Conservation (phyloP, 2,888 invertebrate species). For the Cepaea hortensis region DNA sequence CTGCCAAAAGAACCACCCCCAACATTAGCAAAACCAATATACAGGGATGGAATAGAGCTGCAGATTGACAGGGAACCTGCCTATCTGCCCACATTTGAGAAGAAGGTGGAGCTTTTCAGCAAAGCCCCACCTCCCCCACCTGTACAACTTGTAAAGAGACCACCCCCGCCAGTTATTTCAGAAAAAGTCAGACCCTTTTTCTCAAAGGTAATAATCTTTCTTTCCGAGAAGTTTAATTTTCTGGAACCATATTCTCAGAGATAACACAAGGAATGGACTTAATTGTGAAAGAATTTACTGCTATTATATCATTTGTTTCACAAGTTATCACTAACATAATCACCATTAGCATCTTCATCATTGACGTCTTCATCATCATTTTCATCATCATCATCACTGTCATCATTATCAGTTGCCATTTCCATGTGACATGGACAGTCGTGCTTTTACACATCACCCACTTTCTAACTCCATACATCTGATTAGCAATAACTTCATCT, state of each 20-base stretch:
- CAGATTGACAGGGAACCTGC: slow-evolving; percentile 27
- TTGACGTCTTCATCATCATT: too few relatives aligned
- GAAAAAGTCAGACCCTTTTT: slow-evolving; percentile 39
- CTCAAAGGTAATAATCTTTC: slow-evolving; percentile 37
- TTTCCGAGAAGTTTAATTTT: background rate
- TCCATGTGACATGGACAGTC: too few relatives aligned
- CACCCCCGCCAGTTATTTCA: slow-evolving; percentile 25
- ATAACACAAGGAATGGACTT: background rate
- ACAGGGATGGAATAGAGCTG: slow-evolving; percentile 33
- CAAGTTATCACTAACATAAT: too few relatives aligned
- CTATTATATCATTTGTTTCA: too few relatives aligned
- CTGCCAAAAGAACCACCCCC: slow-evolving; percentile 44
- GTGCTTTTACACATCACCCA: too few relatives aligned
- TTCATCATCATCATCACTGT: too few relatives aligned
- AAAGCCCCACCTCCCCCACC: slow-evolving; percentile 41
- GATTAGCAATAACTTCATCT: too few relatives aligned
- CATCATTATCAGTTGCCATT: too few relatives aligned
- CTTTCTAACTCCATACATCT: too few relatives aligned
- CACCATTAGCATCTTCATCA: too few relatives aligned
- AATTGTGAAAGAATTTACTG: background rate
- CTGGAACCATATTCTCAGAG: background rate
- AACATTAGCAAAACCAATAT: slow-evolving; percentile 36
- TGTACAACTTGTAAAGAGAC: slow-evolving; percentile 41
- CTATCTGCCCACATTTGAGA: slow-evolving; percentile 4
- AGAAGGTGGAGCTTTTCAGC: slow-evolving; percentile 27